Conservation (phyloP, 2,888 invertebrate species). For the Anaspis maculata region DNA sequence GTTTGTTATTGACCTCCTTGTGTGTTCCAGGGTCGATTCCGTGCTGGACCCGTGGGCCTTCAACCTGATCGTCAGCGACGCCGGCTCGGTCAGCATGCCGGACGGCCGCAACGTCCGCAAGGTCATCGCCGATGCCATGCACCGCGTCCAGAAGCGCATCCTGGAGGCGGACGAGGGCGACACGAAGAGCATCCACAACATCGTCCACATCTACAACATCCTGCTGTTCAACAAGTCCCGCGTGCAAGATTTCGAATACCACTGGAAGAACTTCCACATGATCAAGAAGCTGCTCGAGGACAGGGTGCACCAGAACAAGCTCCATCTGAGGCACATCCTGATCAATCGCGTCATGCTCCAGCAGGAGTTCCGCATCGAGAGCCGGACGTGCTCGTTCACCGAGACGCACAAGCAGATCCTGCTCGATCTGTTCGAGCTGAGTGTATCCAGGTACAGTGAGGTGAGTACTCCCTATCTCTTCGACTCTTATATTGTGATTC, state of each 20-base stretch:
- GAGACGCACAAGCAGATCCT: conserved; percentile 53
- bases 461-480: conserved; percentile 43
- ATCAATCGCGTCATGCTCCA: conserved; percentile 60
- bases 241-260: conserved; percentile 52
- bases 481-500: conserved; percentile 5
- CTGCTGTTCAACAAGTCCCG: conserved; percentile 49
- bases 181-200: conserved; percentile 56
- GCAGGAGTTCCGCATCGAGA: conserved; percentile 49
- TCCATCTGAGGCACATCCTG: conserved; percentile 53
- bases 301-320: conserved; percentile 52
- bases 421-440: conserved; percentile 52
- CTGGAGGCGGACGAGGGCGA: conserved; percentile 66
- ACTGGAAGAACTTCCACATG: conserved; percentile 58
- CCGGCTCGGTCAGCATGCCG: conserved; percentile 42
- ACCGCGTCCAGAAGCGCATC: conserved; percentile 56
- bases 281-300: conserved; percentile 56
- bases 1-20: conserved; percentile 1
- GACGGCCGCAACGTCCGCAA: conserved; percentile 64
- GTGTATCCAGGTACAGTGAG: conserved; percentile 60
- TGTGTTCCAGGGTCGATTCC: conserved; percentile 46
- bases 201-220: conserved; percentile 54
- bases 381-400: conserved; percentile 46
- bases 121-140: conserved; percentile 51
- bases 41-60: conserved; percentile 48
- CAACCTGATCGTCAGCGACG: conserved; percentile 45